Evolutionary conservation across 2,888 invertebrate species (phyloP).

Genomic region (Schizaphis graminum): DNA sequence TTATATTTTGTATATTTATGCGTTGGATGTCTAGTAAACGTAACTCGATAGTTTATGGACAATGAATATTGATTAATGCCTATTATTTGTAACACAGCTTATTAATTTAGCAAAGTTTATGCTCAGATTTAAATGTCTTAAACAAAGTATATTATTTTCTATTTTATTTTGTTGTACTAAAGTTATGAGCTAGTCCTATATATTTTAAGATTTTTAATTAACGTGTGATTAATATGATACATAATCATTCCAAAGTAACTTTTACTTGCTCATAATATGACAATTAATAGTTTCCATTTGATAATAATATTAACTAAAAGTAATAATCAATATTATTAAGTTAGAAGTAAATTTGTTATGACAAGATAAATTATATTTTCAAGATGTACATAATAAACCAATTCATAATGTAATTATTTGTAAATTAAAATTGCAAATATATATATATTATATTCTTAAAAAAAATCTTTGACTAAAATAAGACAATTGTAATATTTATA

Average conservation of each 20-base stretch:
- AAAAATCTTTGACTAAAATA: neutral
- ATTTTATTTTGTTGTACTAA: constrained; percentile 6
- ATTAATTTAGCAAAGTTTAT: constrained; percentile 25
- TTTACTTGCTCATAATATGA: constrained; percentile 38
- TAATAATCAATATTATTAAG: too few relatives aligned
- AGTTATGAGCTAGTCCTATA: constrained; percentile 59
- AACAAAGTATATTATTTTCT: constrained; percentile 21
- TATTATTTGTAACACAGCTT: constrained; percentile 38
- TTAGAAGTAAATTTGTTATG: too few relatives aligned
- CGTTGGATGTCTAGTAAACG: constrained; percentile 64
- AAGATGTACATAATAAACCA: neutral
- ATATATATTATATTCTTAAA: neutral
- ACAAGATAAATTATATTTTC: neutral
- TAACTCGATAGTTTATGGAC: constrained; percentile 59
- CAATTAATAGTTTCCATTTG: neutral
- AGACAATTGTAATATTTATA: neutral
- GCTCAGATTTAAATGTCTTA: constrained; percentile 51
- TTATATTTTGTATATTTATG: constrained; percentile 56
- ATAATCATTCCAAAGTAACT: constrained; percentile 45
- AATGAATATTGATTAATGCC: constrained; percentile 28
- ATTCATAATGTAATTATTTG: neutral
- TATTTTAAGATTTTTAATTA: constrained; percentile 43
- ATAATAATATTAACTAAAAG: too few relatives aligned
- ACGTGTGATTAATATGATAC: constrained; percentile 22
- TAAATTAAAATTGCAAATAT: neutral